A percentile compares a stretch with the other conserved stretches of the same genome.
Conservation (phyloP, 2,113 vertebrate genomes). For the Gasterosteus nipponicus region DNA sequence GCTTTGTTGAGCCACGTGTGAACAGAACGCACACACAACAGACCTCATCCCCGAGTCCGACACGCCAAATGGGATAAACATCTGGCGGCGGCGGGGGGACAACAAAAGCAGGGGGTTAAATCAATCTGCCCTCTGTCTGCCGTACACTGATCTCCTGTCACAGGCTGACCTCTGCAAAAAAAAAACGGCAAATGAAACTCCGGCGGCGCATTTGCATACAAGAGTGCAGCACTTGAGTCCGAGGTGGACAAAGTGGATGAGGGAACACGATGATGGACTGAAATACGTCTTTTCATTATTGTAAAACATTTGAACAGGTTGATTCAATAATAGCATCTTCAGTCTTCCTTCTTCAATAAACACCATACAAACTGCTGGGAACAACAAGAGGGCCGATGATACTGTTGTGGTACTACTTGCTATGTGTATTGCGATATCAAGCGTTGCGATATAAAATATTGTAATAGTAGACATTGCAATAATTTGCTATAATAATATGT, state of each 20-base stretch:
- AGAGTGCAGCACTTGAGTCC: slow-evolving; percentile 13
- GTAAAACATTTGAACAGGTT: neutral
- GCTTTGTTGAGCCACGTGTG: slow-evolving; percentile 47
- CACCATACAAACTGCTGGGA: no score
- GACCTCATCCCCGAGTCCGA: slow-evolving; percentile 40
- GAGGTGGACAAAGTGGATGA: slow-evolving; percentile 7
- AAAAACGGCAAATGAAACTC: slow-evolving; percentile 54
- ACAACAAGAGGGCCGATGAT: no score
- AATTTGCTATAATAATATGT: no score
- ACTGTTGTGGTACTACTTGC: no score
- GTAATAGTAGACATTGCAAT: no score
- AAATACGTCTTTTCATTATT: neutral
- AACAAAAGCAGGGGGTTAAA: slow-evolving; percentile 66
- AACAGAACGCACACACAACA: slow-evolving; percentile 32
- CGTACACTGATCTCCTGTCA: slow-evolving; percentile 70
- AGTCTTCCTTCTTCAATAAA: neutral
- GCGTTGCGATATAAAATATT: neutral
- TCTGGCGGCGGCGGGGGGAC: slow-evolving; percentile 40
- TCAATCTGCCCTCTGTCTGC: slow-evolving; percentile 68
- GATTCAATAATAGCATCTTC: neutral
- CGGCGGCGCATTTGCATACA: slow-evolving; percentile 58
- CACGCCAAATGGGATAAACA: slow-evolving; percentile 70
- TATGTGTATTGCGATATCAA: neutral
- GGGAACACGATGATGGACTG: slow-evolving; percentile 8
- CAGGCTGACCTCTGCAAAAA: slow-evolving; percentile 50